Evolutionary conservation across 2,888 invertebrate genomes (phyloP).

Genomic region (Corbicula japonica): DNA sequence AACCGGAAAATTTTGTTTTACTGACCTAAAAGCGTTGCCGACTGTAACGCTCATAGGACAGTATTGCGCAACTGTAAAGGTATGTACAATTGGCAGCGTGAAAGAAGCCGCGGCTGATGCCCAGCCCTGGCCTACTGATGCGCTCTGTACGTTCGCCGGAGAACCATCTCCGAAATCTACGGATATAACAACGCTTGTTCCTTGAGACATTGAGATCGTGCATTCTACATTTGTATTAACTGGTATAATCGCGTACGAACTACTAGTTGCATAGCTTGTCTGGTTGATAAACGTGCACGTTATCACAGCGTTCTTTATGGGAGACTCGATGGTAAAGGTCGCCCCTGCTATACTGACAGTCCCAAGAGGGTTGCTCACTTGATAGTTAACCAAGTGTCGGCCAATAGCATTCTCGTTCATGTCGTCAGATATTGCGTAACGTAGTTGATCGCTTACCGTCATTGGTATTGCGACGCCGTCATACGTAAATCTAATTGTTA

Average conservation of each 20-base stretch:
- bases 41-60: slow-evolving; percentile 63
- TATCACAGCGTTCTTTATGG: slow-evolving; percentile 50
- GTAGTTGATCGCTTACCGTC: slow-evolving; percentile 35
- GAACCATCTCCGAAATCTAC: slow-evolving; percentile 55
- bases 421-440: slow-evolving; percentile 36
- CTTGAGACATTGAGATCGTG: slow-evolving; percentile 26
- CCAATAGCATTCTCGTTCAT: slow-evolving; percentile 13
- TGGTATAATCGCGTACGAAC: slow-evolving; percentile 59
- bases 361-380: slow-evolving; percentile 37
- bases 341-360: slow-evolving; percentile 17
- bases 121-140: slow-evolving; percentile 36
- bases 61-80: slow-evolving; percentile 63
- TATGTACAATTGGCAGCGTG: slow-evolving; percentile 54
- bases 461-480: slow-evolving; percentile 47
- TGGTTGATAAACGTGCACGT: slow-evolving; percentile 26
- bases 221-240: slow-evolving; percentile 57
- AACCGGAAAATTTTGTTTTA: slow-evolving; percentile 34
- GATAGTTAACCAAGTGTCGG: slow-evolving; percentile 28
- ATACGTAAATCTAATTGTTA: slow-evolving; percentile 65
- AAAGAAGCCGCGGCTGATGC: slow-evolving; percentile 5
- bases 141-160: too few relatives aligned
- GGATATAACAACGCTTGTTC: slow-evolving; percentile 34
- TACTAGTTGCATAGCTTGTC: slow-evolving; percentile 4
- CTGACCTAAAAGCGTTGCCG: slow-evolving; percentile 64
- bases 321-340: slow-evolving; percentile 65